Evolutionary conservation across 2,113 vertebrate species (phyloP).

Genomic region (Catharus fuscescens): DNA sequence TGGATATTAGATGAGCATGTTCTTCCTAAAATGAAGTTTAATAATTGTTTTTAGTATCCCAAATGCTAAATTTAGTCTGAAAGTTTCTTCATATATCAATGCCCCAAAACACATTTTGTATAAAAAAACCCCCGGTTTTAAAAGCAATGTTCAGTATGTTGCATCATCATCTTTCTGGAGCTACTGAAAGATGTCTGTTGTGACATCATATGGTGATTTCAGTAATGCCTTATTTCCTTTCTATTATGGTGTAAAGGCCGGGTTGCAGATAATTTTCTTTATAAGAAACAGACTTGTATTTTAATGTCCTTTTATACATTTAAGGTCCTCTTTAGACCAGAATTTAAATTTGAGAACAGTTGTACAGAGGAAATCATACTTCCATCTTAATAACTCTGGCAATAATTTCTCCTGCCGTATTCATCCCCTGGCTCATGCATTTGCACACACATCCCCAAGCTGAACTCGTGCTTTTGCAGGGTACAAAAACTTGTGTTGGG

Average conservation of each 20-base stretch:
- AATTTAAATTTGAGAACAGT: background rate
- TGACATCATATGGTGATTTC: background rate
- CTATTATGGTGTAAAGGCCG: background rate
- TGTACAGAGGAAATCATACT: background rate
- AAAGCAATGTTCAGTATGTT: background rate
- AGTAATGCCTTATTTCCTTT: background rate
- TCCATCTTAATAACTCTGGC: background rate
- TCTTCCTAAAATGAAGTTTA: background rate
- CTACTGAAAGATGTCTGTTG: background rate
- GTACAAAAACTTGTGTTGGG: background rate
- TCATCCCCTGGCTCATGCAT: background rate
- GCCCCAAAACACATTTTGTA: background rate
- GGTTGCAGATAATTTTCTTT: background rate
- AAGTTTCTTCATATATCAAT: background rate
- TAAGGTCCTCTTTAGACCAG: background rate
- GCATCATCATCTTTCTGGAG: background rate
- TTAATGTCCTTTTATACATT: background rate
- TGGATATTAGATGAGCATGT: background rate
- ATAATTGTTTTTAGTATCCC: background rate
- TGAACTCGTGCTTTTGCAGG: background rate
- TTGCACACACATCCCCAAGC: background rate
- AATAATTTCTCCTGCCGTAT: background rate
- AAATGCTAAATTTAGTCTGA: background rate
- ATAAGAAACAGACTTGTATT: background rate
- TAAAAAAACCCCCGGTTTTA: rapidly evolving